Evolutionary conservation across 1,140 invertebrate species (phyloP).

Genomic region (Hylaeus volcanicus): DNA sequence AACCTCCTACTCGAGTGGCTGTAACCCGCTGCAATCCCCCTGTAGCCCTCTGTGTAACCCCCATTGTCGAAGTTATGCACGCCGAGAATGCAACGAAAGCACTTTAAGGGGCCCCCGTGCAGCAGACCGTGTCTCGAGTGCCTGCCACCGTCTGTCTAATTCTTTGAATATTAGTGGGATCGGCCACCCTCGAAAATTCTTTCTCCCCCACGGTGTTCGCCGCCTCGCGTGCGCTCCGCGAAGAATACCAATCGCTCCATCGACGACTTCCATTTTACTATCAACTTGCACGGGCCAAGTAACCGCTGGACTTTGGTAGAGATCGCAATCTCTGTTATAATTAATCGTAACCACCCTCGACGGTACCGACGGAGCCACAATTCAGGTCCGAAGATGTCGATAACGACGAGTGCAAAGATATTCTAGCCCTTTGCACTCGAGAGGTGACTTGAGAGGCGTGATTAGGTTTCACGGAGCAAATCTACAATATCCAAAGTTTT

Average conservation of each 20-base stretch:
- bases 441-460: no score
- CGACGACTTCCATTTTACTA: neutral
- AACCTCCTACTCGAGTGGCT: conserved; percentile 63
- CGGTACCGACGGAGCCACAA: no score
- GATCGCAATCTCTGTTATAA: no score
- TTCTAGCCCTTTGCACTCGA: no score
- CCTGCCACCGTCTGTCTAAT: conserved; percentile 64
- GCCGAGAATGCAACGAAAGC: conserved; percentile 66
- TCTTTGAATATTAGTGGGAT: conserved; percentile 68
- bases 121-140: conserved; percentile 64
- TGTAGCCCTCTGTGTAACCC: conserved; percentile 38
- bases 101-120: conserved; percentile 64
- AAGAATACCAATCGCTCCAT: conserved; percentile 47
- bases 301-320: no score
- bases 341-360: no score
- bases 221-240: conserved; percentile 18
- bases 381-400: no score
- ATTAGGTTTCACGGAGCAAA: no score
- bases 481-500: no score
- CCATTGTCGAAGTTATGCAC: conserved; percentile 60
- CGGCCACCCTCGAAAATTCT: conserved; percentile 57
- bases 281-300: neutral
- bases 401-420: no score
- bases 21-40: conserved; percentile 53
- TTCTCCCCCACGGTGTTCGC: conserved; percentile 31